These are phyloP conservation scores for Nerophis ophidion DNA, from an alignment of 2,113 vertebrate genomes.

Conservation along the genomic window DNA sequence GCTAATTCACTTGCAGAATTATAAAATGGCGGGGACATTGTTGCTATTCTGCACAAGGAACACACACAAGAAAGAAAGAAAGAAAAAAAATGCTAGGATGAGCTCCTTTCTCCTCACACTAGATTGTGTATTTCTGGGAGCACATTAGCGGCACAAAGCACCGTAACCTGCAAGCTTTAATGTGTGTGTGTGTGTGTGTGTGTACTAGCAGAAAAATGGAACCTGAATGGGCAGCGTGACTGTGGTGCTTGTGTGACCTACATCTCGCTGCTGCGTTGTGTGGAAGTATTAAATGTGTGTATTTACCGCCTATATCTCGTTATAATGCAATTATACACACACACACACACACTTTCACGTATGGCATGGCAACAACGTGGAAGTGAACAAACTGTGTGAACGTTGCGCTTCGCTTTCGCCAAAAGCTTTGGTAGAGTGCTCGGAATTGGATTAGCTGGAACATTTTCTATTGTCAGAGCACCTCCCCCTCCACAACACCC, in stretches of 20 bases:
- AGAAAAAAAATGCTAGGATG: too few relatives aligned
- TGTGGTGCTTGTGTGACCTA: constrained; percentile 41
- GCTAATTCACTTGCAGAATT: too few relatives aligned
- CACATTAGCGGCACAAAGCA: constrained; percentile 69
- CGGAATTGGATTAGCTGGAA: constrained; percentile 63
- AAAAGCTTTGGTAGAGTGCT: constrained; percentile 37
- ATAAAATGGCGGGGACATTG: too few relatives aligned
- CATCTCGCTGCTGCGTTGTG: constrained; percentile 31
- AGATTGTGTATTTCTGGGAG: constrained; percentile 46
- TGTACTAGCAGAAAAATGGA: constrained; percentile 39
- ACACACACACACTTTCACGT: background rate
- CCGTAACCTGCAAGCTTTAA: constrained; percentile 57
- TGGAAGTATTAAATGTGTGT: constrained; percentile 12
- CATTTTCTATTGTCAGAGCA: constrained; percentile 58
- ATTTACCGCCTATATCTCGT: constrained; percentile 23
- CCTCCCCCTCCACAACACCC: background rate
- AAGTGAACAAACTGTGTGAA: constrained; percentile 16
- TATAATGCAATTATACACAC: constrained; percentile 15
- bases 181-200: constrained; percentile 20
- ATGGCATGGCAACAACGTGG: constrained; percentile 34
- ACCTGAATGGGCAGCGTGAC: constrained; percentile 21
- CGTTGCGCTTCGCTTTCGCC: constrained; percentile 40
- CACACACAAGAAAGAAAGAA: too few relatives aligned
- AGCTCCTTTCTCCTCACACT: too few relatives aligned
- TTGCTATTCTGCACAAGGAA: too few relatives aligned